Evolutionary conservation across 2,888 invertebrate species (phyloP).

Genomic region (Hydroisotoma schaefferi): DNA sequence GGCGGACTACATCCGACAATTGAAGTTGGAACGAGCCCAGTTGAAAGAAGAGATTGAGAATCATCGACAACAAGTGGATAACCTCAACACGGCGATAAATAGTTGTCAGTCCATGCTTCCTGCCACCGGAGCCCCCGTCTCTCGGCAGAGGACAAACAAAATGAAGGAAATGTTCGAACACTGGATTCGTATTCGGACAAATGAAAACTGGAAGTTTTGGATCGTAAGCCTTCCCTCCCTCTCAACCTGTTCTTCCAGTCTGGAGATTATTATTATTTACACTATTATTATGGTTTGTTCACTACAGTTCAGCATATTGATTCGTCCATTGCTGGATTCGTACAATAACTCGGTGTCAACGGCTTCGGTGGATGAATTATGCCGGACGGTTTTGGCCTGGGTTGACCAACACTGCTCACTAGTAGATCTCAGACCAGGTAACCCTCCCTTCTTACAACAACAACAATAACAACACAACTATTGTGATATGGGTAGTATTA

Average conservation of each 20-base stretch:
- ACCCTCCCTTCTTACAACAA: background rate
- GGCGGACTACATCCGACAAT: constrained; percentile 87
- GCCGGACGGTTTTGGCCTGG: constrained; percentile 88
- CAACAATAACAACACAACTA: too few relatives aligned
- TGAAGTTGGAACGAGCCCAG: constrained; percentile 78
- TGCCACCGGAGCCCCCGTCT: constrained; percentile 91
- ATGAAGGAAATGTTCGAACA: constrained; percentile 91
- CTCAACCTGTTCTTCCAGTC: too few relatives aligned
- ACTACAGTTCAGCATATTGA: constrained; percentile 81
- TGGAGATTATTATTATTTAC: background rate
- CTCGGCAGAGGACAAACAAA: constrained; percentile 80
- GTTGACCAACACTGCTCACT: constrained; percentile 95
- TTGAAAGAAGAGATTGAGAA: constrained; percentile 87
- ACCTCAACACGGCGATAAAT: constrained; percentile 84
- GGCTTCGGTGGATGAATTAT: constrained; percentile 83
- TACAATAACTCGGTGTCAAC: constrained; percentile 90
- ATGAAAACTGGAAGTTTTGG: constrained; percentile 97
- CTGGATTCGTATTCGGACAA: constrained; percentile 79
- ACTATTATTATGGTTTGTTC: constrained; percentile 3
- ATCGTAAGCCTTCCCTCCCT: constrained; percentile 90
- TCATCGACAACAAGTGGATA: constrained; percentile 82
- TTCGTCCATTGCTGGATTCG: constrained; percentile 82
- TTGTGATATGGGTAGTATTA: background rate
- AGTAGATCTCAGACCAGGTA: constrained; percentile 88
- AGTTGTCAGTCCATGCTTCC: constrained; percentile 92